Conservation (phyloP, 2,113 vertebrate genomes). For the Blennius ocellaris region DNA sequence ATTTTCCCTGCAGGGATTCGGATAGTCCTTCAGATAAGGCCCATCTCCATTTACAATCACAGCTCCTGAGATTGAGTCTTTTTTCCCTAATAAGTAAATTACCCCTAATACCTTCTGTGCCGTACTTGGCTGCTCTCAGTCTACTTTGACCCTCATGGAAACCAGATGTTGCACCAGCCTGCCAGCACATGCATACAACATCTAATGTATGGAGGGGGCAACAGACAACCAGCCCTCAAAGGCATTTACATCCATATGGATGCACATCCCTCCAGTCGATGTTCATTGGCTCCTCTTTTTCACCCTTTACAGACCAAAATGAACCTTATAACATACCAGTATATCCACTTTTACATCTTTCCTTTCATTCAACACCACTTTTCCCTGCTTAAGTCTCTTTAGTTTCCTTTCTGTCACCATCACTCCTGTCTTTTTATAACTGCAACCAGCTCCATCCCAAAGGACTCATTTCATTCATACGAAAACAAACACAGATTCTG, state of each 20-base stretch:
- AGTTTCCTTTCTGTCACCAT: slow-evolving; percentile 61
- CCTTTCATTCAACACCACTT: slow-evolving; percentile 38
- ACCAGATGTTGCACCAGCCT: slow-evolving; percentile 87
- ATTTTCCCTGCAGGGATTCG: slow-evolving; percentile 71
- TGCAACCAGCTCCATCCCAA: slow-evolving; percentile 59
- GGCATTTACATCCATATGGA: slow-evolving; percentile 43
- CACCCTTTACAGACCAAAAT: slow-evolving; percentile 29
- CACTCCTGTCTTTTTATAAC: slow-evolving; percentile 56
- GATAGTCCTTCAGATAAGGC: slow-evolving; percentile 78
- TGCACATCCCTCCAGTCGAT: slow-evolving; percentile 40
- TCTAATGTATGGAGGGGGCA: slow-evolving; percentile 51
- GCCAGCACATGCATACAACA: slow-evolving; percentile 52
- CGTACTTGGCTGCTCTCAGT: slow-evolving; percentile 91
- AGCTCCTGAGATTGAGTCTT: slow-evolving; percentile 88
- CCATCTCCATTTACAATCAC: slow-evolving; percentile 86
- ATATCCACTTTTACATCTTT: slow-evolving; percentile 38
- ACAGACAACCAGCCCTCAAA: slow-evolving; percentile 39
- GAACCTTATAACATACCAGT: slow-evolving; percentile 21
- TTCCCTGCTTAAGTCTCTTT: slow-evolving; percentile 46
- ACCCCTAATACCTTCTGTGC: slow-evolving; percentile 94
- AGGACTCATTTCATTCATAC: slow-evolving; percentile 74
- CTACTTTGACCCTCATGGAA: slow-evolving; percentile 88
- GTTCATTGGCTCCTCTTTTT: slow-evolving; percentile 20
- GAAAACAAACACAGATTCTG: slow-evolving; percentile 79
- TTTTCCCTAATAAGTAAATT: slow-evolving; percentile 94